Percentiles rank a stretch among this genome's conserved stretches.
phyloP scores from a whole-genome alignment of 2,797 vertebrate genomes.

The Poliocrania exsul region DNA sequence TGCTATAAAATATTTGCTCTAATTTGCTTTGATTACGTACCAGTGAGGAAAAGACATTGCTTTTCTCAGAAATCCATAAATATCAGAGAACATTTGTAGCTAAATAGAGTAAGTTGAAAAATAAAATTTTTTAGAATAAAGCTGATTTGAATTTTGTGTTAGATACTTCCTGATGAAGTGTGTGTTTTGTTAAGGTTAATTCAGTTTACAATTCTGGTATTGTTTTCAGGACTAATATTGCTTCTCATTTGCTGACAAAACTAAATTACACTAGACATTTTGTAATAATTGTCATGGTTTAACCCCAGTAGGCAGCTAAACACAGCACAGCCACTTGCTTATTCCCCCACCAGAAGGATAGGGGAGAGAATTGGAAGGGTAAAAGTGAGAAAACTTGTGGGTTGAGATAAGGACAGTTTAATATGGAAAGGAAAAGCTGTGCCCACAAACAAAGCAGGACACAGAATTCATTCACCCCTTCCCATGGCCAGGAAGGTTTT shows the following conservation, averaged over 20 bases:
- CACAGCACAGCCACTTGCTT: background rate
- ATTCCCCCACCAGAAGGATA: background rate
- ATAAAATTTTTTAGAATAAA: background rate
- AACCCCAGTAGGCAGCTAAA: background rate
- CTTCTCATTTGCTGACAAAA: background rate
- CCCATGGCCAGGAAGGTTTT: background rate
- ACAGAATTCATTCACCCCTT: background rate
- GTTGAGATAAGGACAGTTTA: background rate
- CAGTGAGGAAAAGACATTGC: background rate
- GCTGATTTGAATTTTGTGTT: background rate
- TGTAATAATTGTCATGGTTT: background rate
- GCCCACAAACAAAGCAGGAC: background rate
- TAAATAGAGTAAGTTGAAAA: background rate
- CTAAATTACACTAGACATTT: background rate
- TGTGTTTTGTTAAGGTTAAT: background rate
- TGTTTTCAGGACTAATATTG: background rate
- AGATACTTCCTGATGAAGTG: background rate
- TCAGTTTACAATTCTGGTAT: background rate
- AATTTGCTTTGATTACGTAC: background rate
- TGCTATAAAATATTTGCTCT: background rate
- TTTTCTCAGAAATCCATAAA: slow-evolving; percentile 19
- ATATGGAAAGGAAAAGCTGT: background rate
- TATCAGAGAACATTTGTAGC: background rate
- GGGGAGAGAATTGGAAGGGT: background rate
- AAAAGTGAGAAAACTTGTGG: background rate